phyloP scores from a whole-genome alignment of 2,888 invertebrate genomes.

The Plebejus anna region DNA sequence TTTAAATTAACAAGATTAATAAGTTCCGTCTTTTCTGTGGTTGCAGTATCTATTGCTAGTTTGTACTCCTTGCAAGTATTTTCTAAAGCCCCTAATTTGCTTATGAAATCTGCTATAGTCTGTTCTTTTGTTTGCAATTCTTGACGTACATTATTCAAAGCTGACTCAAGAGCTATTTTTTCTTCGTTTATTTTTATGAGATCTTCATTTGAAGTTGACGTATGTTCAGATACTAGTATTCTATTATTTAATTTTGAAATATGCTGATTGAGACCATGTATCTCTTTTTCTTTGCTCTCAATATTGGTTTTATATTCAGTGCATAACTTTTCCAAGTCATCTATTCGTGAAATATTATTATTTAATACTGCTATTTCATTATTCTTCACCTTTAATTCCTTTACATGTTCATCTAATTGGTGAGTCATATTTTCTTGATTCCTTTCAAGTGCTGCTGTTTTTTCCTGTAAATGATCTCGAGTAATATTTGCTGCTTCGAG shows the following conservation, averaged over 20 bases:
- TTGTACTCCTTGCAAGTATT: conserved; percentile 54
- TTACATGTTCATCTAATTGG: conserved; percentile 49
- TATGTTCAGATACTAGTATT: conserved; percentile 52
- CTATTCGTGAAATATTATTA: conserved; percentile 39
- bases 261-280: conserved; percentile 61
- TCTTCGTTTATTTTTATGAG: conserved; percentile 53
- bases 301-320: conserved; percentile 46
- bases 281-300: conserved; percentile 59
- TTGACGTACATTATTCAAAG: conserved; percentile 47
- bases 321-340: conserved; percentile 45
- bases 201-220: conserved; percentile 52
- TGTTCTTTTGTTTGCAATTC: conserved; percentile 49
- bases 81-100: conserved; percentile 48
- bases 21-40: conserved; percentile 83
- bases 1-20: conserved; percentile 87
- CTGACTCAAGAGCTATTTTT: conserved; percentile 53
- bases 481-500: conserved; percentile 42
- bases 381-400: conserved; percentile 54
- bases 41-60: conserved; percentile 50
- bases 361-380: conserved; percentile 49
- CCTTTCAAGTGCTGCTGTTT: conserved; percentile 49
- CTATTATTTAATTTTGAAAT: conserved; percentile 58
- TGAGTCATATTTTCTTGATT: conserved; percentile 56
- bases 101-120: conserved; percentile 48
- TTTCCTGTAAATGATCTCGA: conserved; percentile 48